Conservation (phyloP, 64 coral and sea anemone genomes). For the Stichodactyla helianthus region DNA sequence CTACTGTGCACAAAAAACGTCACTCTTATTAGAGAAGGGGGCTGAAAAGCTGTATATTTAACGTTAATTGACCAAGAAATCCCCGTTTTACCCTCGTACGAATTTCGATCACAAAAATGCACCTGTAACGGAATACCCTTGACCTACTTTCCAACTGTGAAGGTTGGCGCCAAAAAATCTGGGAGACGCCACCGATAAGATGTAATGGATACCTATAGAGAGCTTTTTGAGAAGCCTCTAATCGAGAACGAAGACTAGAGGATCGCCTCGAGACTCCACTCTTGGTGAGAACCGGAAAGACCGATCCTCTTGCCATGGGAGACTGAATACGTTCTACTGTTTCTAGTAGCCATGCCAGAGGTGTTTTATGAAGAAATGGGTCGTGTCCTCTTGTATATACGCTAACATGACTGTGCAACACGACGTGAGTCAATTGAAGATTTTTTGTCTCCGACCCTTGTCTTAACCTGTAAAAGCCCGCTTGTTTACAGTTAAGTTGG, state of each 20-base stretch:
- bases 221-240: not conserved
- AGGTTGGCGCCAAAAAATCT: not conserved
- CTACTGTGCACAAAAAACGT: not conserved
- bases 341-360: not conserved
- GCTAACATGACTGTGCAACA: not conserved
- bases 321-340: not conserved
- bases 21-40: not conserved
- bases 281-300: slow-evolving; percentile 8
- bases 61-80: not conserved
- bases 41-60: not conserved
- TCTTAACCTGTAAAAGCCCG: not conserved
- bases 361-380: not conserved
- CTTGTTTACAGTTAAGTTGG: not conserved
- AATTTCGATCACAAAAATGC: slow-evolving; percentile 23
- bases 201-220: slow-evolving; percentile 6
- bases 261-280: not conserved
- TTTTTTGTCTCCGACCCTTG: not conserved
- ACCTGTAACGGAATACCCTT: slow-evolving; percentile 21
- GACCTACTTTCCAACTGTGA: slow-evolving; percentile 16
- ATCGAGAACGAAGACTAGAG: not conserved
- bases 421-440: not conserved
- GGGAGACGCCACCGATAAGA: not conserved
- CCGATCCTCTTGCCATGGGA: not conserved
- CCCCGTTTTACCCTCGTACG: not conserved
- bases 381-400: not conserved